phyloP scores from a whole-genome alignment of 2,113 vertebrate genomes.

The Gopherus evgoodei region DNA sequence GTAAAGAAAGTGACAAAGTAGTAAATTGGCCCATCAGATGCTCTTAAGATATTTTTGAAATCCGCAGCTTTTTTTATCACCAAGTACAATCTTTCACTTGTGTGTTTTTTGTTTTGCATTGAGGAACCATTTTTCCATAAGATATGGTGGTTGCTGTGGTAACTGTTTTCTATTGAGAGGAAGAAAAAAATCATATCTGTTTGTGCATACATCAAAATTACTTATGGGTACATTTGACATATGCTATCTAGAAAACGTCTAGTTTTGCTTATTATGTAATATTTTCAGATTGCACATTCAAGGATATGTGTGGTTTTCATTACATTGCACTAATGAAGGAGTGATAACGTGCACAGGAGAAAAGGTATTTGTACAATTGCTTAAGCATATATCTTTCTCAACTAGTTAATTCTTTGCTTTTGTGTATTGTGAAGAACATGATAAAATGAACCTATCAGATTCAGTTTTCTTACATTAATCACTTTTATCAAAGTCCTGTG shows the following conservation, averaged over 20 bases:
- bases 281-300: neutral
- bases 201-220: neutral
- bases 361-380: neutral
- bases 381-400: neutral
- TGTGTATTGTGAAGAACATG: neutral
- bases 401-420: neutral
- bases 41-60: neutral
- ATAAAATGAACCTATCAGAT: neutral
- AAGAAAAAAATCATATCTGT: neutral
- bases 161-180: constrained; percentile 50
- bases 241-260: neutral
- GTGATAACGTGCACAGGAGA: neutral
- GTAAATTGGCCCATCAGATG: neutral
- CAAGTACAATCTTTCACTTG: neutral
- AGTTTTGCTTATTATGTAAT: neutral
- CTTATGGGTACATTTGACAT: neutral
- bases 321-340: neutral
- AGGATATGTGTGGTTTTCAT: neutral
- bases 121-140: neutral
- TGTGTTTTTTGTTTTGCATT: neutral
- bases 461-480: neutral
- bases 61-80: neutral
- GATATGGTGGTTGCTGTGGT: neutral
- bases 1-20: neutral
- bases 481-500: neutral